Conservation (phyloP, 2,797 vertebrate species). For the Sebastes minor region DNA sequence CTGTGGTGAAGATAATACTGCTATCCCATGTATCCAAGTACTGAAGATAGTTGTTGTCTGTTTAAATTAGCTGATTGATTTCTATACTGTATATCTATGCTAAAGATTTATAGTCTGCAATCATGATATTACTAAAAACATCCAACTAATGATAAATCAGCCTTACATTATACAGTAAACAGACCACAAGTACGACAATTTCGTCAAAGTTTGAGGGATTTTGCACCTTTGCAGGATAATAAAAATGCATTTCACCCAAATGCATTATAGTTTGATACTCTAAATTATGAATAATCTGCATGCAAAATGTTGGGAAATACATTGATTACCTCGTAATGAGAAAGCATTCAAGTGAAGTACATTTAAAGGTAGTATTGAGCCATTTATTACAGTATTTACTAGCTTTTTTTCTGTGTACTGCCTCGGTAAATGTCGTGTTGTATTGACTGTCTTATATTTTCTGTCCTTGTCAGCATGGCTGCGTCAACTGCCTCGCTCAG, state of each 20-base stretch:
- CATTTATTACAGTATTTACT: neutral
- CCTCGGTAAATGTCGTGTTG: neutral
- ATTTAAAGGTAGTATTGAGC: neutral
- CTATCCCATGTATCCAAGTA: neutral
- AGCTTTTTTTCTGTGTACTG: neutral
- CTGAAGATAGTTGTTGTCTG: neutral
- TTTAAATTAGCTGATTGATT: neutral
- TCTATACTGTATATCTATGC: neutral
- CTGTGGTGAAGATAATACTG: neutral
- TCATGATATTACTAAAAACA: neutral
- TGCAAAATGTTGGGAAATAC: neutral
- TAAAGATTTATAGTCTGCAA: neutral
- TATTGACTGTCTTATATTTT: neutral
- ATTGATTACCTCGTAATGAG: neutral
- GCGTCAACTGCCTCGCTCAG: conserved; percentile 9
- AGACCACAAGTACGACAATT: too few relatives aligned
- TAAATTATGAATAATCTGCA: neutral
- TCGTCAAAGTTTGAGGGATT: too few relatives aligned
- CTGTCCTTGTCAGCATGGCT: conserved; percentile 51
- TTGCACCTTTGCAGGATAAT: neutral
- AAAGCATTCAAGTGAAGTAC: neutral
- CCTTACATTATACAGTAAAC: too few relatives aligned
- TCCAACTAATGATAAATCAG: neutral
- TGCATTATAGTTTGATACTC: neutral
- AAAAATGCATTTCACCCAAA: neutral